Base-by-base conservation (phyloP, 1,140 invertebrate species). In the Sarcophaga bullata region DNA sequence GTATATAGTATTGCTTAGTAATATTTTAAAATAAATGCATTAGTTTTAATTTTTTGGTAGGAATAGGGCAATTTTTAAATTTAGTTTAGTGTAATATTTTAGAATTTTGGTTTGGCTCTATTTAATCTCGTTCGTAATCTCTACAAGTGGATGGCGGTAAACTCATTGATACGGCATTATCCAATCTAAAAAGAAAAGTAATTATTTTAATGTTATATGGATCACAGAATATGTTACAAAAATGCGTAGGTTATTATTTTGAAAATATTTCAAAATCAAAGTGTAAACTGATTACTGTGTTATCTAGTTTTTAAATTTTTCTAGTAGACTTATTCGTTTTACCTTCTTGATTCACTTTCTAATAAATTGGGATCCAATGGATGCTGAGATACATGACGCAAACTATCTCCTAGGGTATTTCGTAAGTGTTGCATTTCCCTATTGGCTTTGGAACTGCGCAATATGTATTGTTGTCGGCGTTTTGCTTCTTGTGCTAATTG, bases 401-500 rank as follows among this genome's bases (percentile, higher is more conserved):
- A 90, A 0, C 96, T 97, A 86, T 95, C 95, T 0, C 96, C 96
- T 0, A 98, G 91, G 2, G 95, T 95, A 84, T 94, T 93, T 10
- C 96, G 93, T 80, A 98, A 91, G 82, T 96, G 94, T 86, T 95
- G 94, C 92, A 97, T 96, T 89, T 97, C 96, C 25, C 96, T 91
- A 0, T 96, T 96, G 10, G 96, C 94, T 83, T 95, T 93, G 0
- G 95, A 94, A 86, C 95, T 96, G 83, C 95, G 92, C 80, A 95
- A 90, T 8, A 97, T 94, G 91, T 97, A 98, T 84, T 95, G 92
- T 88, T 97, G 96, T 8, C 96, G 92, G 9, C 96, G 93, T 85
- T 96, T 96, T 25, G 97, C 94, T 91, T 97, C 96, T 85, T 96
- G 95, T 75, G 94, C 93, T 73, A 98, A 91, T 91, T 98, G 96